Conservation (phyloP, 2,888 invertebrate genomes). For the Caenorhabditis imperialis region DNA sequence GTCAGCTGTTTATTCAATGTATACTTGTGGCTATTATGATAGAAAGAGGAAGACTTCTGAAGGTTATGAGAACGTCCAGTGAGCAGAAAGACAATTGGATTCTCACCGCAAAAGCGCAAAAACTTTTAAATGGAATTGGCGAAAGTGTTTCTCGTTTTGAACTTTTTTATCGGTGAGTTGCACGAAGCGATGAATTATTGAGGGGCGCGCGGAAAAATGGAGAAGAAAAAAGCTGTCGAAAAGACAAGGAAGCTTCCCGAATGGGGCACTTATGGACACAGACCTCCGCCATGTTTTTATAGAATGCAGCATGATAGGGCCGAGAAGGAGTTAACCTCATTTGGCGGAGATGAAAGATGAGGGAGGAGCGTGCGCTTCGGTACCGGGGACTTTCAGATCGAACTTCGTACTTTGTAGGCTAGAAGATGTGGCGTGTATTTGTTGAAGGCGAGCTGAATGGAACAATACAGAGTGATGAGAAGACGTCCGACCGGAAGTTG, state of each 20-base stretch:
- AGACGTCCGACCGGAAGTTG: not conserved
- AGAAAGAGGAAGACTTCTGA: not conserved
- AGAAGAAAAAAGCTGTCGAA: too few species aligned
- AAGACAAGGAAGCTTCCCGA: too few species aligned
- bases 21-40: constrained; percentile 9
- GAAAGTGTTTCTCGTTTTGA: constrained; percentile 36
- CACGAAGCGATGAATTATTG: too few species aligned
- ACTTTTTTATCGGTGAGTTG: constrained; percentile 10
- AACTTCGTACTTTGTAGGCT: constrained; percentile 16
- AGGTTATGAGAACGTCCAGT: constrained; percentile 3
- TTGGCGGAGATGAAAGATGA: too few species aligned
- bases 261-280: too few species aligned
- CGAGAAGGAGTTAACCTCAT: too few species aligned
- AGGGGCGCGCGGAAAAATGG: too few species aligned
- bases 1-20: constrained; percentile 21
- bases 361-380: too few species aligned
- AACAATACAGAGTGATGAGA: constrained; percentile 33
- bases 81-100: constrained; percentile 1
- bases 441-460: constrained; percentile 1
- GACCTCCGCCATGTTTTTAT: too few species aligned
- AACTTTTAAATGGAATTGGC: not conserved
- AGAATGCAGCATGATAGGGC: too few species aligned
- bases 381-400: constrained; percentile 7
- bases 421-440: too few species aligned
- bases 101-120: constrained; percentile 1